These are phyloP conservation scores for Panopea generosa DNA, from an alignment of 2,888 invertebrate genomes.

Conservation along the genomic window DNA sequence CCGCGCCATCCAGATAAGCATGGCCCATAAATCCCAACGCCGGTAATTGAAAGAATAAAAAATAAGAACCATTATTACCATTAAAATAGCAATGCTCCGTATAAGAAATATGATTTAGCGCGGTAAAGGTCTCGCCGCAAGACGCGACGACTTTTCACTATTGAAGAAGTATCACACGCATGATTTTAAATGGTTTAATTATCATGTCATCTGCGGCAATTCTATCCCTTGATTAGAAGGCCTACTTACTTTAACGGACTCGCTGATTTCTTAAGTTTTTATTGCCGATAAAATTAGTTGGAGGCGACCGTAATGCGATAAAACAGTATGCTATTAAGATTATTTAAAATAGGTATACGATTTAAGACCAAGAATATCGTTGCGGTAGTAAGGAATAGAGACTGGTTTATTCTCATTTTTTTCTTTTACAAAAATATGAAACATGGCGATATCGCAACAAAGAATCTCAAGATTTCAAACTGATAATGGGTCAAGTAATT, in stretches of 20 bases:
- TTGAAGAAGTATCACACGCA: not conserved
- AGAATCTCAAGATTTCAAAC: too few relatives aligned
- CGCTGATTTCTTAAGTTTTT: constrained; percentile 38
- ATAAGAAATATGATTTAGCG: constrained; percentile 38
- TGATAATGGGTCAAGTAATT: too few relatives aligned
- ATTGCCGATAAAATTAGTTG: constrained; percentile 47
- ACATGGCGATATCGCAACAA: too few relatives aligned
- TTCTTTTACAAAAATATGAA: too few relatives aligned
- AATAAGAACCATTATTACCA: constrained; percentile 34
- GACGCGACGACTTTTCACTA: not conserved
- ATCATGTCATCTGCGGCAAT: too few relatives aligned
- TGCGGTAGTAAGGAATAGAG: too few relatives aligned
- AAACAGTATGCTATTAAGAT: constrained; percentile 25
- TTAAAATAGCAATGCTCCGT: constrained; percentile 39
- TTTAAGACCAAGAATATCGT: too few relatives aligned
- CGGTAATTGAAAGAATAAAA: constrained; percentile 59
- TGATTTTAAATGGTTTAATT: too few relatives aligned
- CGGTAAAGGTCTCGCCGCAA: not conserved
- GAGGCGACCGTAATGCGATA: constrained; percentile 41
- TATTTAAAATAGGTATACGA: too few relatives aligned
- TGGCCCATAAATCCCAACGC: constrained; percentile 33
- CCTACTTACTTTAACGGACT: constrained; percentile 17
- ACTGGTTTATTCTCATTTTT: too few relatives aligned
- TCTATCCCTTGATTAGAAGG: too few relatives aligned
- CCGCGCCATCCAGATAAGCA: constrained; percentile 45